These are phyloP conservation scores for Mustelus asterias DNA, from an alignment of 2,113 vertebrate genomes.

Conservation along the genomic window DNA sequence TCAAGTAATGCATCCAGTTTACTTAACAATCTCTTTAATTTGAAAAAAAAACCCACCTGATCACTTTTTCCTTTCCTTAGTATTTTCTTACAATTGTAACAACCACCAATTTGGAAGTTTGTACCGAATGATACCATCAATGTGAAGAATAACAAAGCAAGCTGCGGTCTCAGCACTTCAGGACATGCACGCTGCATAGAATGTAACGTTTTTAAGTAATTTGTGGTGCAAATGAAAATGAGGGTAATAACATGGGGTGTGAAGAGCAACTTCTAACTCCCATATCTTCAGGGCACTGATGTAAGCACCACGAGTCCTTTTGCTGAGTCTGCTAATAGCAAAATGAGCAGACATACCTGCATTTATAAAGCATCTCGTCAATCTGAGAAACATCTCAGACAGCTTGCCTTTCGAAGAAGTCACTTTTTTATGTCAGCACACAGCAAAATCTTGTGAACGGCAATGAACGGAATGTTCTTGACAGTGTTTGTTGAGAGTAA, in stretches of 20 bases:
- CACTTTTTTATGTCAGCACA: background rate
- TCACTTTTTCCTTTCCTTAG: background rate
- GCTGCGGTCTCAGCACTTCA: background rate
- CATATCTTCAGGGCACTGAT: background rate
- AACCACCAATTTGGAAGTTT: background rate
- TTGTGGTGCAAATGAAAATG: conserved; percentile 8
- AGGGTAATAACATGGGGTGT: background rate
- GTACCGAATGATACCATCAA: background rate
- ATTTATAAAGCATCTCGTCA: background rate
- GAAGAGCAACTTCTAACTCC: background rate
- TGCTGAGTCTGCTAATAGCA: background rate
- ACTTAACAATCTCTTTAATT: background rate
- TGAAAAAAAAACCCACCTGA: background rate
- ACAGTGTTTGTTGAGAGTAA: background rate
- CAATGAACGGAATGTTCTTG: background rate
- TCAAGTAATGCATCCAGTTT: background rate
- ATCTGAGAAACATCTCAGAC: background rate
- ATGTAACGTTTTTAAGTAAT: background rate
- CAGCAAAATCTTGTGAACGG: background rate
- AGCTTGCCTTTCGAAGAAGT: background rate
- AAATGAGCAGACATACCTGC: background rate
- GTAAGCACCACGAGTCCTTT: background rate
- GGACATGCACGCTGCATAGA: background rate
- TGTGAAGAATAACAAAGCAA: background rate
- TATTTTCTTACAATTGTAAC: background rate